Conservation (phyloP, 2,888 invertebrate species). For the Lymantria monacha region DNA sequence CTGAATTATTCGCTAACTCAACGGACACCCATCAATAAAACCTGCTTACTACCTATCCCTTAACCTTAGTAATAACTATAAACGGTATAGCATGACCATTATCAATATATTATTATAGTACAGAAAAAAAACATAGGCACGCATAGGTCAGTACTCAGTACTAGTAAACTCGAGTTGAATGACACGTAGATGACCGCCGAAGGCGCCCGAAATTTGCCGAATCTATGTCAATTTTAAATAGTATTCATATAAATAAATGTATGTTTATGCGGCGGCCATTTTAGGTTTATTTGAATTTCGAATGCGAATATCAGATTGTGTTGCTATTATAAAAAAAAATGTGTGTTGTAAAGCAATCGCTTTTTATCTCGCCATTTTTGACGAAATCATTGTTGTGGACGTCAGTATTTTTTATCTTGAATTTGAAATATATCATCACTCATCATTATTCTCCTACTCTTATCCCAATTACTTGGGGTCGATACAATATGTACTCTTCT, state of each 20-base stretch:
- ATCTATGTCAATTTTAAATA: slow-evolving; percentile 36
- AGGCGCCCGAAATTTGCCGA: slow-evolving; percentile 29
- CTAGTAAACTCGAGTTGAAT: slow-evolving; percentile 15
- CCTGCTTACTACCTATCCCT: not conserved
- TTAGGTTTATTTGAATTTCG: not conserved
- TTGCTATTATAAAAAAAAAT: not conserved
- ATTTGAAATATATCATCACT: no score
- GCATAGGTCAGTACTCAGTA: slow-evolving; percentile 35
- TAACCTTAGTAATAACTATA: not conserved
- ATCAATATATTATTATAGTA: not conserved
- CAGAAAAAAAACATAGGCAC: not conserved
- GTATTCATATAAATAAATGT: slow-evolving; percentile 6
- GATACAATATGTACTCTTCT: no score
- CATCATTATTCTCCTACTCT: no score
- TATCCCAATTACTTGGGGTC: no score
- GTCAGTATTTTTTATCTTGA: no score
- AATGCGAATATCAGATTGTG: not conserved
- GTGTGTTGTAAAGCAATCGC: not conserved
- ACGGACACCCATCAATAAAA: not conserved
- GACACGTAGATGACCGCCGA: slow-evolving; percentile 30
- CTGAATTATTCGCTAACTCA: no score
- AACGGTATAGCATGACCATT: not conserved
- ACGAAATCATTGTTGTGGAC: no score
- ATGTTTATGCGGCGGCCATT: not conserved
- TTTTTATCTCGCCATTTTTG: not conserved